Base-by-base conservation (phyloP, 2,797 vertebrate species). In the Menidia menidia region DNA sequence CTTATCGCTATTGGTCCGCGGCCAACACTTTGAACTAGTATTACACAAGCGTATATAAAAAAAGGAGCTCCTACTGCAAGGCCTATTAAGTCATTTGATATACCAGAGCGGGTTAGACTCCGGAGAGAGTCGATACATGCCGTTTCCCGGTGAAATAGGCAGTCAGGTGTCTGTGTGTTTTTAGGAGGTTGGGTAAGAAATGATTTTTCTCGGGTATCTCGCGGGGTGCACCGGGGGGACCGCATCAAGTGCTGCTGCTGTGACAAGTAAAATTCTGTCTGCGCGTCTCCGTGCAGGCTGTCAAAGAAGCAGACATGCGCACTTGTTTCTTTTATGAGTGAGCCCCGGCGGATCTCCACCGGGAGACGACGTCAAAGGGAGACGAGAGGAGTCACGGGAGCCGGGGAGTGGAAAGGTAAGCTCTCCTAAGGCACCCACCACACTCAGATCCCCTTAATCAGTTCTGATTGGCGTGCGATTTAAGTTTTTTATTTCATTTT, bases 291-390 rank as follows among this genome's bases (percentile, higher is more conserved):
- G 75, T 61, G 59, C 53, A 2, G 68, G 48, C 70, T 85, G 81
- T 88, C 82, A 88, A 70, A 10, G 81, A 86, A 75, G 77, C 32
- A 77, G 85, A 86, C 85, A 80, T 61, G 55, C 73, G 41, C 73
- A 74, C 83, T 81, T 80, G 76, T 79, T 25, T 87, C 81, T 81
- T 85, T 86, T 82, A 78, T 80, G 82, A 88, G 74, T 62, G 55
- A 68, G 25, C 85, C 78, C 70, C 44, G 66, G 60, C 48, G 47
- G 62, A 77, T 63, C 65, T 86, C 87, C 56, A 0, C 72, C 35
- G 83, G 87, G 83, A 83, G 13, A 18, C 2, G 0, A 12, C 73
- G 77, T 85, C 78, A 81, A 60, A 80, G 68, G 9, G 6, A 61
- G 52, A 44, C 44, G 57, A 59, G 31, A 43, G 15, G 44, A 42